Evolutionary conservation across 2,113 vertebrate genomes (phyloP).

Genomic region (Pelodiscus sinensis): DNA sequence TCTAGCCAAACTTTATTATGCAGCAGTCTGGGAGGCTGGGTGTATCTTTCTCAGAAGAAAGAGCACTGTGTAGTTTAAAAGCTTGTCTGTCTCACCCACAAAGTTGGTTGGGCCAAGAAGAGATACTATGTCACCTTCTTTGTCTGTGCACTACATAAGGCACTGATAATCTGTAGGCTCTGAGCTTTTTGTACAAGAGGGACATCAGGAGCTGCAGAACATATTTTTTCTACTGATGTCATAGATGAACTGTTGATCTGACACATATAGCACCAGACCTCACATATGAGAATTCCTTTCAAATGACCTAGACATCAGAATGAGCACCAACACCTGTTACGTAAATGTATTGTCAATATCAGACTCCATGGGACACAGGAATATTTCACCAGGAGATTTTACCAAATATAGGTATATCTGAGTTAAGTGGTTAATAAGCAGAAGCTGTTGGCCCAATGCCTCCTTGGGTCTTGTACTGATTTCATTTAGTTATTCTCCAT

Average conservation of each 20-base stretch:
- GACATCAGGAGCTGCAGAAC: neutral
- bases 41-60: neutral
- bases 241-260: neutral
- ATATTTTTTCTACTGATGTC: neutral
- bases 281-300: neutral
- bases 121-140: neutral
- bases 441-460: conserved; percentile 1
- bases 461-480: neutral
- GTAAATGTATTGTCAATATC: neutral
- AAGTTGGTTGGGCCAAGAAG: neutral
- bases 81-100: neutral
- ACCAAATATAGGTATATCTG: conserved; percentile 13
- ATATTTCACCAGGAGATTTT: neutral
- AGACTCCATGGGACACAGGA: neutral
- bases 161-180: neutral
- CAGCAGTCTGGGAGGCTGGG: neutral
- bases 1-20: neutral
- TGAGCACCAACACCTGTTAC: neutral
- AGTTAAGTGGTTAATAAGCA: conserved; percentile 12
- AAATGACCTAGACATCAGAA: neutral
- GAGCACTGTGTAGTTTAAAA: neutral
- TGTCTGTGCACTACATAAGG: neutral
- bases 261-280: neutral
- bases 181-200: neutral
- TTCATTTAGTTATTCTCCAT: conserved; percentile 9